phyloP scores from a whole-genome alignment of 2,113 vertebrate genomes.

The Pionites leucogaster region DNA sequence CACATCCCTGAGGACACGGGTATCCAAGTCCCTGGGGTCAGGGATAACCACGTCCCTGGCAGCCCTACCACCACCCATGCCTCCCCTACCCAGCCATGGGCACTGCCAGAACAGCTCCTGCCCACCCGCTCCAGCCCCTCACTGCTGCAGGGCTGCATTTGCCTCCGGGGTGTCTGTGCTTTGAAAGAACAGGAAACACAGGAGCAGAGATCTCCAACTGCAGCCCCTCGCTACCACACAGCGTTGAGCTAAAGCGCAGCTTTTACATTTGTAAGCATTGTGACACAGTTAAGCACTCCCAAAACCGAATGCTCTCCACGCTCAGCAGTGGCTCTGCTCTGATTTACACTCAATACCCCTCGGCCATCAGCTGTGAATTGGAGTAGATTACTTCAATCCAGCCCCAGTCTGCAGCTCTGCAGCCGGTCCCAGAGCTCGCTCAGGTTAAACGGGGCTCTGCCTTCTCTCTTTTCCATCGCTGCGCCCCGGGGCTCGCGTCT shows the following conservation, averaged over 20 bases:
- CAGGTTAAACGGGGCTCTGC: neutral
- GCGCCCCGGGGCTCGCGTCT: neutral
- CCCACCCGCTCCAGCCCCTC: neutral
- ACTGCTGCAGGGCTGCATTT: neutral
- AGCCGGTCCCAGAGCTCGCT: neutral
- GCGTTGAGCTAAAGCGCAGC: rapidly evolving
- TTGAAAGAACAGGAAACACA: too few relatives aligned
- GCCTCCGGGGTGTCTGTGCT: rapidly evolving
- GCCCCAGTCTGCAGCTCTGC: neutral
- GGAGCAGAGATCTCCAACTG: rapidly evolving
- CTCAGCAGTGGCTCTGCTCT: neutral
- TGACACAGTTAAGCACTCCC: rapidly evolving
- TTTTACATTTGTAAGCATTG: neutral
- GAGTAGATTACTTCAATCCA: neutral
- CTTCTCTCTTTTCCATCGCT: neutral
- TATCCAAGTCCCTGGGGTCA: neutral
- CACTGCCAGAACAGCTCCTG: neutral
- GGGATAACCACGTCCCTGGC: rapidly evolving
- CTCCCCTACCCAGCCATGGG: neutral
- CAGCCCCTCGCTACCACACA: neutral
- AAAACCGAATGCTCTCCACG: neutral
- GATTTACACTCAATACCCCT: neutral
- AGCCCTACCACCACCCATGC: neutral
- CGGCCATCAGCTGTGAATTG: neutral
- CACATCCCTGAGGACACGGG: neutral